These are phyloP conservation scores for Sandelia bainsii DNA, from an alignment of 2,797 vertebrate species.

Conservation along the genomic window DNA sequence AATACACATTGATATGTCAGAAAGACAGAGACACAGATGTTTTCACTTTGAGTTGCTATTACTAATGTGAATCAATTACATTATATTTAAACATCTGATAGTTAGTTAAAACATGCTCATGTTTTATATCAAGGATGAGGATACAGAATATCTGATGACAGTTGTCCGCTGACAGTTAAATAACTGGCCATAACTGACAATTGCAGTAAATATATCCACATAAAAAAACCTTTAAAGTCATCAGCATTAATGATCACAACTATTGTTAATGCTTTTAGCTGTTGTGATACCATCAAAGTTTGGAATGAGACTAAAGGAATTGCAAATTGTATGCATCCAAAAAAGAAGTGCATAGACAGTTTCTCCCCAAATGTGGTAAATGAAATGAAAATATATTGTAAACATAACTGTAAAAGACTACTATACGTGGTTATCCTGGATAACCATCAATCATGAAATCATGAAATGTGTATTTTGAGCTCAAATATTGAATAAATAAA, in stretches of 20 bases:
- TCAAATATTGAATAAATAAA: not conserved
- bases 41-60: constrained; percentile 25
- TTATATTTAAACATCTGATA: constrained; percentile 31
- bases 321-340: constrained; percentile 52
- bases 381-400: constrained; percentile 12
- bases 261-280: constrained; percentile 45
- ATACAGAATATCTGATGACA: constrained; percentile 34
- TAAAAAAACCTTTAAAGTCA: constrained; percentile 47
- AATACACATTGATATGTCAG: constrained; percentile 81
- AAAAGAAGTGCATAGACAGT: constrained; percentile 58
- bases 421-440: constrained; percentile 1
- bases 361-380: constrained; percentile 52
- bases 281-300: constrained; percentile 63
- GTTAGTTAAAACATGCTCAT: too few species aligned
- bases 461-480: not conserved
- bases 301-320: constrained; percentile 82
- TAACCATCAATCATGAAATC: constrained; percentile 13
- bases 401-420: constrained; percentile 2
- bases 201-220: constrained; percentile 44
- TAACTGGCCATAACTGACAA: constrained; percentile 48
- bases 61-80: constrained; percentile 23
- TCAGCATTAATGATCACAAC: constrained; percentile 52
- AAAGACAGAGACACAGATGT: constrained; percentile 68
- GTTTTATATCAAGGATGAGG: constrained; percentile 43
- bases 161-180: constrained; percentile 30